phyloP scores from a whole-genome alignment of 2,888 invertebrate species.

The Sphinx pinastri region DNA sequence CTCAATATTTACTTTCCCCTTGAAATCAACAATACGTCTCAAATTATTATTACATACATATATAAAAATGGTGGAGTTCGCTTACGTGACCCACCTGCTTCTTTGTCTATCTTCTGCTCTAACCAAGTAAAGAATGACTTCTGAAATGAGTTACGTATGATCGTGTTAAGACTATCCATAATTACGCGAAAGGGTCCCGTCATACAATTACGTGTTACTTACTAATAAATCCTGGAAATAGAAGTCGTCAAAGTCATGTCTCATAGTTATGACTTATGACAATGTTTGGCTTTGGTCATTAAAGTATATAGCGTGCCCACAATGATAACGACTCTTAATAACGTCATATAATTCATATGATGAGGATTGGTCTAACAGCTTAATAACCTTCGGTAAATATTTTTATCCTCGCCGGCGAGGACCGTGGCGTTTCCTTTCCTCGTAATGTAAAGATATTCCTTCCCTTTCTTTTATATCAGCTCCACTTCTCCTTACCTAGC shows the following conservation, averaged over 20 bases:
- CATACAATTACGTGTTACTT: not conserved
- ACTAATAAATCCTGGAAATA: not conserved
- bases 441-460: too few species aligned
- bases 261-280: not conserved
- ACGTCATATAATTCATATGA: not conserved
- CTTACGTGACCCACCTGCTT: not conserved
- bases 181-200: not conserved
- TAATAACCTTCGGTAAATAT: too few species aligned
- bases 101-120: too few species aligned
- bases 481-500: too few species aligned
- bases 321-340: not conserved
- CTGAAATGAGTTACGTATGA: too few species aligned
- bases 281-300: not conserved
- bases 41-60: not conserved
- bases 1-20: too few species aligned
- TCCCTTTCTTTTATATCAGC: too few species aligned
- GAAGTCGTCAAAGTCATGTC: not conserved
- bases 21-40: too few species aligned
- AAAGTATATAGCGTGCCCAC: not conserved
- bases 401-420: too few species aligned
- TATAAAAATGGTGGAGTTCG: not conserved
- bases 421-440: too few species aligned
- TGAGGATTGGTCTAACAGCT: not conserved
- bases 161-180: too few species aligned
- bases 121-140: too few species aligned